phyloP scores from a whole-genome alignment of 2,797 vertebrate genomes.

The Mormyrus proboscirostris region DNA sequence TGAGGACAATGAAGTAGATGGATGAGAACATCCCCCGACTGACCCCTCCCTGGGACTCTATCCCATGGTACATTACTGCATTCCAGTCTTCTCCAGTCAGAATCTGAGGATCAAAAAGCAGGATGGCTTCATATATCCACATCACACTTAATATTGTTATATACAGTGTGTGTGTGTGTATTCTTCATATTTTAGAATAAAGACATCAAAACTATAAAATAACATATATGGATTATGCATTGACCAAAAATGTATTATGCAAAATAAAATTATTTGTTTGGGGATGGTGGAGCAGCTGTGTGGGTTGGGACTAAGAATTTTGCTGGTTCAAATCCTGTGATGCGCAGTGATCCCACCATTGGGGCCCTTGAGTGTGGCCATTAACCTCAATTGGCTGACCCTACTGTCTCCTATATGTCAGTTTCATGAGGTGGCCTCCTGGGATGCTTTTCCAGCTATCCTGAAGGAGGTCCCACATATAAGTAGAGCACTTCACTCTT shows the following conservation, averaged over 20 bases:
- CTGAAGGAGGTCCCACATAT: not conserved
- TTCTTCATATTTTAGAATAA: not conserved
- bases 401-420: not conserved
- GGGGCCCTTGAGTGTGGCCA: not conserved
- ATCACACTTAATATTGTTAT: not conserved
- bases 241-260: not conserved
- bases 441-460: not conserved
- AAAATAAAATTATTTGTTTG: not conserved
- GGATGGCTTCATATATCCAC: not conserved
- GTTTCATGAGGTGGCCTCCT: not conserved
- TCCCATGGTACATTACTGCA: conserved; percentile 93
- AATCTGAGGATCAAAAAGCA: conserved; percentile 61
- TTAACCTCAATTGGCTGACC: not conserved
- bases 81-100: conserved; percentile 98
- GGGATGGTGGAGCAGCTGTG: not conserved
- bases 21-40: conserved; percentile 88
- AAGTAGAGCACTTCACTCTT: not conserved
- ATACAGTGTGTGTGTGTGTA: not conserved
- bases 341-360: not conserved
- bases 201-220: not conserved
- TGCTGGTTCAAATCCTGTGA: not conserved
- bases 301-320: not conserved
- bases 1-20: conserved; percentile 92
- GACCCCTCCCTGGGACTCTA: conserved; percentile 89
- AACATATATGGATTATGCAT: not conserved